Base-by-base conservation (phyloP, 2,888 invertebrate species). In the Acleris literana region DNA sequence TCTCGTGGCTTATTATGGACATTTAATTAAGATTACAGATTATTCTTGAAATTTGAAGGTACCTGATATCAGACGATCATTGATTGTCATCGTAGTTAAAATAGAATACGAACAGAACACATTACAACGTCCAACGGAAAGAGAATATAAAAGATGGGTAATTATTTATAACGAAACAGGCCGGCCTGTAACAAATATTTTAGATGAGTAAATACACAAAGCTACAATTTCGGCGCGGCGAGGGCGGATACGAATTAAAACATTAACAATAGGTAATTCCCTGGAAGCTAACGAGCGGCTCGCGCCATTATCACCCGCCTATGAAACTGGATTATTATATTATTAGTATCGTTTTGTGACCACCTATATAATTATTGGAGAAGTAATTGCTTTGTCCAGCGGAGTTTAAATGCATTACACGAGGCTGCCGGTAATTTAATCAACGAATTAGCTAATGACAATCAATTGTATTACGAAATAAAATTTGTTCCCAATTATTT, bases 191-290 rank as follows among this genome's bases (percentile, higher is more conserved):
- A 53, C 16, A 52, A 66, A 66, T 57, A 57, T 62, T 66, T 66
- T 57, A 62, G 52, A 62, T 57, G 48, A 57, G 52, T 66, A 62
- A 61, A 66, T 56, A 66, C 39, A 56, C 56, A 46, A 56, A 46
- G 62, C 57, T 62, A 62, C 39, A 62, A 66, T 62, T 57, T 53
- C 20, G 65, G 46, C 39, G 52, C 56, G 58, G 70, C 73, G 77
- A 77, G 77, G 78, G 78, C 81, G 80, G 85, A 85, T 81, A 86
- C 87, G 88, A 90, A 90, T 90, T 90, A 88, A 90, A 89, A 87
- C 85, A 90, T 88, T 88, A 88, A 90, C 88, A 88, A 88, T 89
- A 88, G 86, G 85, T 87, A 86, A 90, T 90, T 87, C 86, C 83
- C 85, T 79, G 79, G 81, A 75, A 83, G 83, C 84, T 87, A 89